Percentiles rank a stretch among this genome's conserved stretches.
Evolutionary conservation across 2,113 vertebrate genomes (phyloP).

Genomic region (Leptocoma aspasia): DNA sequence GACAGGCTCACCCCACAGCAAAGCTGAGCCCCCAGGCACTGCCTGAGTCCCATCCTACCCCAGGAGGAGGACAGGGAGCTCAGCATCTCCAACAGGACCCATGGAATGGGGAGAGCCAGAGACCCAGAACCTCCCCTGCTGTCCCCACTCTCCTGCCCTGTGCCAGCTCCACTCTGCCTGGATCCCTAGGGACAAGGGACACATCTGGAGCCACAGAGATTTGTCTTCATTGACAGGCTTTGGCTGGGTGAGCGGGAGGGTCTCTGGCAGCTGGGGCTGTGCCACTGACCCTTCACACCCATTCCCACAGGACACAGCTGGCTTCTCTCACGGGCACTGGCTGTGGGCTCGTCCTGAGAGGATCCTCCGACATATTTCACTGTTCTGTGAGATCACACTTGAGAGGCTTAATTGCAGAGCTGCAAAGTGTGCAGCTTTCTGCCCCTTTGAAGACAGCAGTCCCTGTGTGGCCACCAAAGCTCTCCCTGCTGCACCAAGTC

Average conservation of each 20-base stretch:
- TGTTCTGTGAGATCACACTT: not conserved
- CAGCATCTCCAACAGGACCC: rapidly evolving
- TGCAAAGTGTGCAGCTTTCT: not conserved
- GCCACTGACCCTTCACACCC: not conserved
- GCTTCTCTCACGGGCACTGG: not conserved
- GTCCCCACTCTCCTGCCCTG: rapidly evolving
- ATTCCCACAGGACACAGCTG: not conserved
- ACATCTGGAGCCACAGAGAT: not conserved
- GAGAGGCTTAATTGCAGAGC: not conserved
- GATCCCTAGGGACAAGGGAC: not conserved
- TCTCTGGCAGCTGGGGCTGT: not conserved
- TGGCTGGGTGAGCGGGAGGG: not conserved
- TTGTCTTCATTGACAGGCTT: not conserved
- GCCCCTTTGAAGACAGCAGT: not conserved
- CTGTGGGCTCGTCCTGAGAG: not conserved
- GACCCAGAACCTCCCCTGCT: not conserved
- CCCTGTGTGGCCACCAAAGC: not conserved
- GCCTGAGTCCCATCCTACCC: not conserved
- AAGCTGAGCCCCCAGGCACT: not conserved
- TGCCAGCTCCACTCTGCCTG: not conserved
- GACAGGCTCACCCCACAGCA: not conserved
- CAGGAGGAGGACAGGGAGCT: not conserved
- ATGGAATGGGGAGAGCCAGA: not conserved
- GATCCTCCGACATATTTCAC: not conserved
- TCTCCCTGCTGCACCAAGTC: not conserved